phyloP scores from a whole-genome alignment of 2,888 invertebrate species.

The Aplocera efformata region DNA sequence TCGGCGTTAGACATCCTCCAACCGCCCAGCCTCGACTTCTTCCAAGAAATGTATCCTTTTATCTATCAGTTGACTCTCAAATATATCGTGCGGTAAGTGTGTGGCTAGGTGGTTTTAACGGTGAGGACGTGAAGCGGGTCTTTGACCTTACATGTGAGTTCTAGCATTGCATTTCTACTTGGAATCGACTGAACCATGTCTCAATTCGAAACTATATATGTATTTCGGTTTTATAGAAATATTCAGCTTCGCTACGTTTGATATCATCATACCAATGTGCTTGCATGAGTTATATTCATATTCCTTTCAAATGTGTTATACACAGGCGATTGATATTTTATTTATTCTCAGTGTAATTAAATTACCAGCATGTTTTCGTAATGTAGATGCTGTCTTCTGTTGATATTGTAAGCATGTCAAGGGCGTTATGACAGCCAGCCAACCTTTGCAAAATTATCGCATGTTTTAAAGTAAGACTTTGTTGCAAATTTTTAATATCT shows the following conservation, averaged over 20 bases:
- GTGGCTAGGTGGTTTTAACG: constrained; percentile 40
- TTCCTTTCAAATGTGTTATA: constrained; percentile 2
- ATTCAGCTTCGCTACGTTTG: no score
- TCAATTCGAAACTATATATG: constrained; percentile 21
- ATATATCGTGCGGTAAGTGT: constrained; percentile 37
- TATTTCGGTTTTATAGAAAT: constrained; percentile 32
- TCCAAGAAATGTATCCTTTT: constrained; percentile 99
- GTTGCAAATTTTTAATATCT: constrained; percentile 12
- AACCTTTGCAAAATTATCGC: constrained; percentile 15
- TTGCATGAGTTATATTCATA: no score
- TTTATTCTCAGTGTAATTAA: constrained; percentile 2
- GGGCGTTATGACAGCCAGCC: constrained; percentile 13
- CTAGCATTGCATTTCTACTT: constrained; percentile 42
- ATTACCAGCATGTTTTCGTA: constrained; percentile 18
- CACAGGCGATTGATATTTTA: constrained; percentile 10
- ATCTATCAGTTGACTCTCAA: constrained; percentile 30
- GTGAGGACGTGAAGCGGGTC: constrained; percentile 34
- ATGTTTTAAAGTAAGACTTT: constrained; percentile 5
- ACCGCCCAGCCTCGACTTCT: constrained; percentile 99
- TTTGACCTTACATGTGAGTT: constrained; percentile 46
- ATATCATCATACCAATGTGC: no score
- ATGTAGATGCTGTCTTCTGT: constrained; percentile 14
- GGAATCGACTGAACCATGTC: constrained; percentile 34
- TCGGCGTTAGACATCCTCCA: constrained; percentile 99
- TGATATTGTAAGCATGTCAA: constrained; percentile 24